Conservation (phyloP, 53 echinoderm and acorn worm genomes). For the Paracentrotus lividus region DNA sequence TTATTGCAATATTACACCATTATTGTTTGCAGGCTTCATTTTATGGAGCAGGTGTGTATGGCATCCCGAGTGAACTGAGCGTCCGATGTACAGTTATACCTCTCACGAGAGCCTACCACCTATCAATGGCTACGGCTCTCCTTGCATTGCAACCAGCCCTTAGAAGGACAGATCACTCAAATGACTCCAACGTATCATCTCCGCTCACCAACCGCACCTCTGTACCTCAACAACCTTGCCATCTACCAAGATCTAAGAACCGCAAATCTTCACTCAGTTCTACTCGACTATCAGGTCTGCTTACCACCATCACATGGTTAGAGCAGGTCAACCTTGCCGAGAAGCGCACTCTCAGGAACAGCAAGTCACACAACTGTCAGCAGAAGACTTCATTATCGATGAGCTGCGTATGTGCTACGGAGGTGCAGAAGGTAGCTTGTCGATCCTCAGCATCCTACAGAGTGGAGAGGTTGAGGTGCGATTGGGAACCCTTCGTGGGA, state of each 20-base stretch:
- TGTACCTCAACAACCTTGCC: constrained; percentile 93
- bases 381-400: constrained; percentile 84
- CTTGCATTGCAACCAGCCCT: constrained; percentile 88
- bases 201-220: constrained; percentile 91
- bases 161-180: constrained; percentile 89
- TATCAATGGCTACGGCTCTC: constrained; percentile 77
- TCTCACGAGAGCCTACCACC: constrained; percentile 92
- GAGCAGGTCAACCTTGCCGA: constrained; percentile 73
- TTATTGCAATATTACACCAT: too few species aligned
- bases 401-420: constrained; percentile 89
- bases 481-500: constrained; percentile 84
- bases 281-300: constrained; percentile 71
- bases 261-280: constrained; percentile 81
- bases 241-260: constrained; percentile 70
- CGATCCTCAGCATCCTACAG: constrained; percentile 72
- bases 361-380: constrained; percentile 81
- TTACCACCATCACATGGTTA: constrained; percentile 83
- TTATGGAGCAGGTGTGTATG: constrained; percentile 79
- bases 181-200: constrained; percentile 89
- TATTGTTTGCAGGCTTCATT: constrained; percentile 75
- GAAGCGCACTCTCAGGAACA: constrained; percentile 72
- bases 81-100: constrained; percentile 89
- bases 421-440: constrained; percentile 82
- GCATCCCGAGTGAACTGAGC: constrained; percentile 83
- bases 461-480: constrained; percentile 72